Base-by-base conservation (phyloP, 2,113 vertebrate species). In the Lynx canadensis region DNA sequence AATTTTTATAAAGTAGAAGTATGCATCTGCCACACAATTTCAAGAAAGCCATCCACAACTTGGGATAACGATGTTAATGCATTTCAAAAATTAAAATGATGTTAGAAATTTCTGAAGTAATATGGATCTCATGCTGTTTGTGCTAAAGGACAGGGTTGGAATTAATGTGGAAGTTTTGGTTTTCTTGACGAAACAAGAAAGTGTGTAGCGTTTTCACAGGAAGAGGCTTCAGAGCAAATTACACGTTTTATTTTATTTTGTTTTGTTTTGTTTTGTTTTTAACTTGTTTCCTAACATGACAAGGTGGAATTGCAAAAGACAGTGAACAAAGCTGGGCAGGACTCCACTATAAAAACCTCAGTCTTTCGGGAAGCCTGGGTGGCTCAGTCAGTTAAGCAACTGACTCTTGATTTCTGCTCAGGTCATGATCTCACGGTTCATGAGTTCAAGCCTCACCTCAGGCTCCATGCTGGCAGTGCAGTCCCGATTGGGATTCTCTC, bases 201-300 rank as follows among this genome's bases (percentile, higher is more conserved):
- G 57, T 60, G 27, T 16, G 21, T 76, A n/a, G 45, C 38, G 23
- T 84, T 79, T 91, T 95, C 68, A 84, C 31, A 91, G 69, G 78
- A 89, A 90, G 52, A 65, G 27, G 33, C 31, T 48, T 48, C 33
- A 68, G 83, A 48, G 76, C 9, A 80, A 94, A 80, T 89, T 52
- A 21, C 31, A 33, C 57, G 18, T 85, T 88, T 15, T 60, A 60
- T 60, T 60, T 60, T 60, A 25, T 23, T 60, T 23, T 60, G 21
- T 45, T 9, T 29, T 41, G 41, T 36, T 21, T 71, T 41, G 41
- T 36, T 21, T 71, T 48, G 45, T 4, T 94, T 88, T 97, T 57
- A 38, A 84, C 87, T 92, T 89, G 29, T 55, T 96, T 95, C 95
- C 94, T 95, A 13, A 71, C 82, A 41, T 89, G 91, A 89, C 48